Base-by-base conservation (phyloP, 1,140 invertebrate species). In the Formica selysi region DNA sequence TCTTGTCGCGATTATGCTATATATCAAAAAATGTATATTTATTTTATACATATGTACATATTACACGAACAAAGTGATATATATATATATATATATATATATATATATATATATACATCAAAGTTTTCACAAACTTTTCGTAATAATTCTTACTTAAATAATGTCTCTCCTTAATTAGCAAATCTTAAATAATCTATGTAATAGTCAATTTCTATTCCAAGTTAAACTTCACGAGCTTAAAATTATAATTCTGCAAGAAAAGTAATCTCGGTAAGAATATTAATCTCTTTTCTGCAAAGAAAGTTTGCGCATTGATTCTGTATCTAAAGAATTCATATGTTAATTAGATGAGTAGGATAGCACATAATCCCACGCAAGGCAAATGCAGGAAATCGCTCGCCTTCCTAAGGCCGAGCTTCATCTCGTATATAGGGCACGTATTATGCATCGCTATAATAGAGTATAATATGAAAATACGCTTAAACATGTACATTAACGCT, bases 351-450 rank as follows among this genome's bases (percentile, higher is more conserved):
- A 80, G 64, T 80, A 68, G 76, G 76, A 80, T 80, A 64, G 26
- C 64, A 26, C n/a, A 51, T 59, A 32, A 44, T 54, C 64, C 76
- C 68, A 80, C 76, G 62, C 48, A 32, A 36, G 32, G 26, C 76
- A 79, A 80, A 80, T 80, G 76, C 86, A 88, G 87, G 87, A 89
- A 89, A 87, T 73, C 73, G 78, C 80, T 88, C 73, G 87, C 80
- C 80, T 67, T 84, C 80, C 80, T 81, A 68, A 62, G 54, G 70
- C 70, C 57, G 19, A 44, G 48, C 78, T 71, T 73, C 59, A 62
- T 29, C 70, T 7, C 68, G 51, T 67, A 89, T 88, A 87, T 89
- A 84, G 87, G 87, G 73, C 87, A 85, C n/a, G 59, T 64, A 87
- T 85, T 89, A 87, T 29, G 80, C 86, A 78, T 74, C 73, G 36